These are phyloP conservation scores for Chrysomela aeneicollis DNA, from an alignment of 2,888 invertebrate species.

Conservation along the genomic window DNA sequence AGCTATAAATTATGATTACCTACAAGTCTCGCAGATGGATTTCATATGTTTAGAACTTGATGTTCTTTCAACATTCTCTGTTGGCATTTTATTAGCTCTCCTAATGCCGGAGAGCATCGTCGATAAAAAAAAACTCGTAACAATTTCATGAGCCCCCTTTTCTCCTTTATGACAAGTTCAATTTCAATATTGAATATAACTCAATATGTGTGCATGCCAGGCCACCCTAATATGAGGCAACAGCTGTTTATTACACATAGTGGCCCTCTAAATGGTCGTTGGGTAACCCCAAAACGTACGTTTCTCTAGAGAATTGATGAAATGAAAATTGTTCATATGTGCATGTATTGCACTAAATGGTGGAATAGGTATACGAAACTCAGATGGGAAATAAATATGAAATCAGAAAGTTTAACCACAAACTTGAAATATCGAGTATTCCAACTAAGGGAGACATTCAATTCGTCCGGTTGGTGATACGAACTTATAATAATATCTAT, in stretches of 20 bases:
- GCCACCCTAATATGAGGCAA: slow-evolving; percentile 20
- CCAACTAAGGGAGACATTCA: no score
- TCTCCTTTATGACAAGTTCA: slow-evolving; percentile 39
- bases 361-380: no score
- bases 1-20: no score
- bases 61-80: background rate
- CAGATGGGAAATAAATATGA: no score
- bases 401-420: no score
- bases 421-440: no score
- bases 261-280: background rate
- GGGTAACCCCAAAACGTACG: background rate
- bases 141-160: slow-evolving; percentile 25
- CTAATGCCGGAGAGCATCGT: slow-evolving; percentile 11
- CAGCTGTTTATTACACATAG: slow-evolving; percentile 24
- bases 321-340: background rate
- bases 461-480: no score
- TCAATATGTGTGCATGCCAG: slow-evolving; percentile 38
- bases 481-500: no score
- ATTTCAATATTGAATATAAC: slow-evolving; percentile 44
- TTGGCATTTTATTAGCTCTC: background rate
- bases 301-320: background rate
- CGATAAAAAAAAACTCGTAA: slow-evolving; percentile 29
- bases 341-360: no score
- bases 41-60: no score
- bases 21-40: no score